These are phyloP conservation scores for Hydra vulgaris DNA, from an alignment of 30 jellyfish, hydroid and myxozoan species.

Conservation along the genomic window DNA sequence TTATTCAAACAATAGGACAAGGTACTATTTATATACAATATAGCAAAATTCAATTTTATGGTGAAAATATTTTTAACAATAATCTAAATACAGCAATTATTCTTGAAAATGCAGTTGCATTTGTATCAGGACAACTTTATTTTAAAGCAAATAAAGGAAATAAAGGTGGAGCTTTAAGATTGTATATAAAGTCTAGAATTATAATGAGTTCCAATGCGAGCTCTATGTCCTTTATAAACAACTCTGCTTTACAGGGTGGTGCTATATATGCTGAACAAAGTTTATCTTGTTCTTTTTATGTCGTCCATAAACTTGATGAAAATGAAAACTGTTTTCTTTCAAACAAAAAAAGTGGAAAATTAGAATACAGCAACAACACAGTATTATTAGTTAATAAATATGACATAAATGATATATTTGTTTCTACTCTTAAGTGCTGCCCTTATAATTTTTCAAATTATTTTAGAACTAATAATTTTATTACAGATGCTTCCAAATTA, in stretches of 20 bases:
- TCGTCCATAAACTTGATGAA: neutral
- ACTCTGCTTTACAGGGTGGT: constrained; percentile 10
- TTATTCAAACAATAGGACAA: neutral
- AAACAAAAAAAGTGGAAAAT: neutral
- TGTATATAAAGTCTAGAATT: constrained; percentile 12
- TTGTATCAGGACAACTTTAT: neutral
- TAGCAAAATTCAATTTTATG: neutral
- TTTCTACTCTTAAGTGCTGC: neutral
- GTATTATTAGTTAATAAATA: too few species aligned
- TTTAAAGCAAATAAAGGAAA: constrained; percentile 6
- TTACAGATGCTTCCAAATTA: neutral
- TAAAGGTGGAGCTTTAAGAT: constrained; percentile 15
- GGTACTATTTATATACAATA: constrained; percentile 4
- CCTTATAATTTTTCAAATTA: neutral
- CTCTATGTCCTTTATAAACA: neutral
- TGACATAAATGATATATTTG: constrained; percentile 3
- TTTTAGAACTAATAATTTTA: neutral
- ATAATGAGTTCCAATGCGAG: neutral
- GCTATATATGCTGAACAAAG: constrained; percentile 10
- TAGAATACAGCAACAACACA: neutral
- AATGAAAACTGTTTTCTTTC: neutral
- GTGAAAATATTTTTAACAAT: neutral
- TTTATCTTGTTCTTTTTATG: constrained; percentile 5
- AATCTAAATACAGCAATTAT: constrained; percentile 14
- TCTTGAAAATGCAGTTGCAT: neutral